Evolutionary conservation across 2,113 vertebrate genomes (phyloP).

Genomic region (Cephalopholis sonnerati): DNA sequence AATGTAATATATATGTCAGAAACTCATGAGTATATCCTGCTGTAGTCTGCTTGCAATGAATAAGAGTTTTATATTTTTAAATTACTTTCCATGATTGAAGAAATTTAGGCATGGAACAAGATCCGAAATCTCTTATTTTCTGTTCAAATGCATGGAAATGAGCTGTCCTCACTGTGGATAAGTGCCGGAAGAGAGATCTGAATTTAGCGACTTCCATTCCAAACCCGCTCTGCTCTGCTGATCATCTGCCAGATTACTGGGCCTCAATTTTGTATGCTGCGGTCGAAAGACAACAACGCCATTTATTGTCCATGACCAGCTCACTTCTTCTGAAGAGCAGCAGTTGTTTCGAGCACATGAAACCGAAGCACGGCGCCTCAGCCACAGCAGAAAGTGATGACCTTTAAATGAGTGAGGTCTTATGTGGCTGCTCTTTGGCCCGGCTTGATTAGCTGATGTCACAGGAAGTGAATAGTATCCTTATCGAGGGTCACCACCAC

Average conservation of each 20-base stretch:
- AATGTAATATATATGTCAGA: neutral
- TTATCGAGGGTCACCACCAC: constrained; percentile 53
- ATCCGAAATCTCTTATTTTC: neutral
- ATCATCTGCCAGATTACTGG: constrained; percentile 62
- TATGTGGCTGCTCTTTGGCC: constrained; percentile 68
- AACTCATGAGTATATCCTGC: neutral
- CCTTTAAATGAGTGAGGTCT: constrained; percentile 66
- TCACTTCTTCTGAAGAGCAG: constrained; percentile 60
- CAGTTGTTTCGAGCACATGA: constrained; percentile 64
- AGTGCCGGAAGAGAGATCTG: constrained; percentile 32
- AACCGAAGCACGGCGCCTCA: constrained; percentile 26
- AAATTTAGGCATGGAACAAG: neutral
- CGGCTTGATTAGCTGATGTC: constrained; percentile 70
- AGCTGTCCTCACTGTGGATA: constrained; percentile 19
- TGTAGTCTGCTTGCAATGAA: neutral
- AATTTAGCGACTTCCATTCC: constrained; percentile 53
- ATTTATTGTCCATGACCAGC: constrained; percentile 64
- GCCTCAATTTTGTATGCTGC: constrained; percentile 55
- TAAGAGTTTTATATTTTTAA: neutral
- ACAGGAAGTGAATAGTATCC: constrained; percentile 73
- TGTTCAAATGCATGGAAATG: constrained; percentile 14
- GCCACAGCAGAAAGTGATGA: constrained; percentile 39
- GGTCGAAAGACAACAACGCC: constrained; percentile 67
- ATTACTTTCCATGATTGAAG: neutral
- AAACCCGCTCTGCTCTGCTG: constrained; percentile 54